These are phyloP conservation scores for Etheostoma cragini DNA, from an alignment of 2,113 vertebrate genomes.

Conservation along the genomic window DNA sequence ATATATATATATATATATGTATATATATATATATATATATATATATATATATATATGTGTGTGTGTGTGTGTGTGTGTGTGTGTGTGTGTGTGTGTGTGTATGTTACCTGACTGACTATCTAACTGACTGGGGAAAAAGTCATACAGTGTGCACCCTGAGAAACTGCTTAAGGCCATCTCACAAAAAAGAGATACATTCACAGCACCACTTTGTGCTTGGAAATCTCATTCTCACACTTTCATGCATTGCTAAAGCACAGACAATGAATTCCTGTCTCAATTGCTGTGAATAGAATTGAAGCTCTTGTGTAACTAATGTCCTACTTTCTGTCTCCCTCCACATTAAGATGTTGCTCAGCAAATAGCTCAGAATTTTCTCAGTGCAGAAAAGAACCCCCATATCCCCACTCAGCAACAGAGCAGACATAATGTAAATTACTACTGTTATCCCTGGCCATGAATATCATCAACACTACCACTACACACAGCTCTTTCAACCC, in stretches of 20 bases:
- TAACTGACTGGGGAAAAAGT: constrained; percentile 22
- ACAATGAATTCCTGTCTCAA: constrained; percentile 36
- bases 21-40: too few relatives aligned
- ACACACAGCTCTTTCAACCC: constrained; percentile 36
- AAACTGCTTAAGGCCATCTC: constrained; percentile 40
- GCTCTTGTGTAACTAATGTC: constrained; percentile 36
- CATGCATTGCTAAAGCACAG: constrained; percentile 13
- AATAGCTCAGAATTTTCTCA: constrained; percentile 33
- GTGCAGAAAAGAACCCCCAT: neutral
- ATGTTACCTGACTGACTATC: constrained; percentile 18
- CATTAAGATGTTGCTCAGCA: constrained; percentile 28
- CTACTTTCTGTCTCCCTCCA: constrained; percentile 34
- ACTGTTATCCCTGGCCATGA: constrained; percentile 49
- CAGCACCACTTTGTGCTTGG: constrained; percentile 38
- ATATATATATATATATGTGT: too few relatives aligned
- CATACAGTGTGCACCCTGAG: constrained; percentile 7
- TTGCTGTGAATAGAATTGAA: constrained; percentile 48
- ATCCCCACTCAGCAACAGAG: constrained; percentile 3
- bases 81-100: too few relatives aligned
- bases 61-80: too few relatives aligned
- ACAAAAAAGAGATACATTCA: constrained; percentile 33
- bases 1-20: neutral
- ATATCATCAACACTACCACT: constrained; percentile 43
- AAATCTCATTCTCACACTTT: constrained; percentile 45
- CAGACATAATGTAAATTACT: constrained; percentile 53